Percentiles rank a stretch among this genome's conserved stretches.
Evolutionary conservation across 2,113 vertebrate species (phyloP).

Genomic region (Hippolais icterina): DNA sequence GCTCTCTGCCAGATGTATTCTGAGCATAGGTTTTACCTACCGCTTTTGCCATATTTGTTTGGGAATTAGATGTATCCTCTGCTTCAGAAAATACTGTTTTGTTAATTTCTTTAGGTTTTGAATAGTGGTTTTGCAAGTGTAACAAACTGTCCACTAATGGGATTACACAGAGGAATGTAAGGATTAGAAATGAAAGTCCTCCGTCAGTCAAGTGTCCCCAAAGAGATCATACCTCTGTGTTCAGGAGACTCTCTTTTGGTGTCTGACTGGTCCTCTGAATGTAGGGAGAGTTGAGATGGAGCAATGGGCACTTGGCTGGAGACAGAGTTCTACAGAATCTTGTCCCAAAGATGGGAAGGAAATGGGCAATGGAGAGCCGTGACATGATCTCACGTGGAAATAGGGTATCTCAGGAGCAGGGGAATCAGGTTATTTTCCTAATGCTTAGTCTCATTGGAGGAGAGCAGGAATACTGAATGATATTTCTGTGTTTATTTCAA

Average conservation of each 20-base stretch:
- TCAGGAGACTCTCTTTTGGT: not conserved
- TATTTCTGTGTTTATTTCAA: not conserved
- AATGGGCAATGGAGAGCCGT: not conserved
- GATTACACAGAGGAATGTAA: not conserved
- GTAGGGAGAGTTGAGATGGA: not conserved
- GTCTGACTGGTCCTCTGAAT: not conserved
- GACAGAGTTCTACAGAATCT: not conserved
- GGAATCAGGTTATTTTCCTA: not conserved
- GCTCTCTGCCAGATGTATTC: not conserved
- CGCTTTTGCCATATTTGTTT: not conserved
- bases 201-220: not conserved
- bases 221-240: not conserved
- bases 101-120: not conserved
- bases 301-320: not conserved
- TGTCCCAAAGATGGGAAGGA: not conserved
- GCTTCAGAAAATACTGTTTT: not conserved
- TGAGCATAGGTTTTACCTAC: not conserved
- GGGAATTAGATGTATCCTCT: not conserved
- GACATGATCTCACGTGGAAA: not conserved
- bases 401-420: not conserved
- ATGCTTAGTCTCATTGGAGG: not conserved
- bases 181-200: not conserved
- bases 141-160: not conserved
- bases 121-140: fast-evolving
- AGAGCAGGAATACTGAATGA: not conserved